Evolutionary conservation across 1,140 invertebrate genomes (phyloP).

Genomic region (Neelides sp.): DNA sequence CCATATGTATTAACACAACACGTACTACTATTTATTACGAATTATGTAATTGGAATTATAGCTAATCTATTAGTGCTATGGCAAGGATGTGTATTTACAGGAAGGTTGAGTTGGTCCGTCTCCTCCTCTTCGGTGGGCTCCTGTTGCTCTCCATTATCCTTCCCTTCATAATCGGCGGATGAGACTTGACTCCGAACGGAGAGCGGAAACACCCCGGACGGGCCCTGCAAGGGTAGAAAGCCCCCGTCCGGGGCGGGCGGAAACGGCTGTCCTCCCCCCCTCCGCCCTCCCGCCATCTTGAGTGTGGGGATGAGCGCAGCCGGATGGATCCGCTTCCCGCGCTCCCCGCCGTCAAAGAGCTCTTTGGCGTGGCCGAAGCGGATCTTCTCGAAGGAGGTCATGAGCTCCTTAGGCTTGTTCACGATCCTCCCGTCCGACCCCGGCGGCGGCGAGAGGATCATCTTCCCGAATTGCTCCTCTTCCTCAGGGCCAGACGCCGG

Average conservation of each 20-base stretch:
- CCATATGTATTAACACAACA: no score
- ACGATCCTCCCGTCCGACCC: constrained; percentile 27
- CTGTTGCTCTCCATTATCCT: no score
- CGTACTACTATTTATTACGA: no score
- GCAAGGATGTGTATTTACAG: no score
- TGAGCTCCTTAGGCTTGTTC: constrained; percentile 28
- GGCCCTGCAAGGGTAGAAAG: background rate
- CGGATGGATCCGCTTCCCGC: background rate
- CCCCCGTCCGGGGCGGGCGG: background rate
- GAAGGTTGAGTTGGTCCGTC: no score
- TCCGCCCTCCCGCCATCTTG: background rate
- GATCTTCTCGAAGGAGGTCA: constrained; percentile 31
- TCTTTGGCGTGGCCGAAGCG: constrained; percentile 29
- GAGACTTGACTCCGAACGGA: constrained; percentile 3
- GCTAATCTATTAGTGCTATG: no score
- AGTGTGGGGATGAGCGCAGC: no score
- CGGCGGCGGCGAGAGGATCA: constrained; percentile 22
- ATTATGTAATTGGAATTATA: no score
- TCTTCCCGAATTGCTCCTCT: constrained; percentile 32
- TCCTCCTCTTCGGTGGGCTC: no score
- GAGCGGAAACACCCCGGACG: no score
- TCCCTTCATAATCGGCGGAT: constrained; percentile 16
- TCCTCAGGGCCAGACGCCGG: no score
- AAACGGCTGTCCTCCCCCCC: background rate
- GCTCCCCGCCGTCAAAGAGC: constrained; percentile 13